Percentiles rank a stretch among this genome's conserved stretches.
phyloP scores from a whole-genome alignment of 2,888 invertebrate species.

The Harpagoxenus sublaevis region DNA sequence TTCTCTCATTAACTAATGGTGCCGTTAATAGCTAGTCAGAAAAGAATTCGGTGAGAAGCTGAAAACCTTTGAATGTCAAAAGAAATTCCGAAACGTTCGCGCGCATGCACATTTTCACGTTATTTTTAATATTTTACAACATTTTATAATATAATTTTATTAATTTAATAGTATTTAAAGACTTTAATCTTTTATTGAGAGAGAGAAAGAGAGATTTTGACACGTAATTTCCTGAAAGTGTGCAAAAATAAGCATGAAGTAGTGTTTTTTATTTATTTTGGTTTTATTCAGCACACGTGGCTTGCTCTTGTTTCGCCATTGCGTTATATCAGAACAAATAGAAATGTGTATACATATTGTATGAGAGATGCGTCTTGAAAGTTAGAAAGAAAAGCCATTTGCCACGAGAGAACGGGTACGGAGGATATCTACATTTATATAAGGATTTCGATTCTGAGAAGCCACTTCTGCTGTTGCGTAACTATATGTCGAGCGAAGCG shows the following conservation, averaged over 20 bases:
- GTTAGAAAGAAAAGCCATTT: slow-evolving; percentile 49
- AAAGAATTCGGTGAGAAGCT: not conserved
- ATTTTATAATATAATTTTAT: not conserved
- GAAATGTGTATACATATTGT: not conserved
- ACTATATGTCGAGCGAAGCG: slow-evolving; percentile 5
- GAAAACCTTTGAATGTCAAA: not conserved
- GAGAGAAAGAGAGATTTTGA: not conserved
- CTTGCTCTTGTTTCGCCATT: not conserved
- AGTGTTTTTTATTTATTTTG: not conserved
- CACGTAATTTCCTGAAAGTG: not conserved
- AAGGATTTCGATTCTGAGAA: slow-evolving; percentile 28
- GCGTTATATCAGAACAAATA: slow-evolving; percentile 24
- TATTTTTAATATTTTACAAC: not conserved
- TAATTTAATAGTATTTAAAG: not conserved
- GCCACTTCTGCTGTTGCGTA: slow-evolving; percentile 19
- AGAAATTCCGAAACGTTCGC: not conserved
- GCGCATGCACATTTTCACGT: not conserved
- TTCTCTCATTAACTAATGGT: not conserved
- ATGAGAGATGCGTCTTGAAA: slow-evolving; percentile 5
- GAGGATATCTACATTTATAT: slow-evolving; percentile 47
- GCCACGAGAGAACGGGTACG: not conserved
- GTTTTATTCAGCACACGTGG: not conserved
- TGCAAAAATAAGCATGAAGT: not conserved
- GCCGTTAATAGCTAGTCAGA: not conserved
- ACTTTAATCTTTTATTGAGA: not conserved